Conservation (phyloP, 1,140 invertebrate genomes). For the Aphelinus atriplicis region DNA sequence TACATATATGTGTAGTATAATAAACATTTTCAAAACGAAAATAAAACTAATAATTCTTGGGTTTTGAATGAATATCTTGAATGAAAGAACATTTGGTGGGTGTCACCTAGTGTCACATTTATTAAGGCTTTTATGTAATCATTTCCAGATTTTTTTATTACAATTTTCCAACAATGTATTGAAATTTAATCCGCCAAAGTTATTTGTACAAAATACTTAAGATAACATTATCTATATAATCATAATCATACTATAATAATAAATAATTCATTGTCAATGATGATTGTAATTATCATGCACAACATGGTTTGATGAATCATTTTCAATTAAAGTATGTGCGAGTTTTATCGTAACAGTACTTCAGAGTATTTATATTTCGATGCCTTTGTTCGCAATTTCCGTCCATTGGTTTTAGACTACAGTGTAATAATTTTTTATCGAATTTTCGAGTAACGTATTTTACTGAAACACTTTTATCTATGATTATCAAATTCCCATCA, state of each 20-base stretch:
- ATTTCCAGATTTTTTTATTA: conserved; percentile 22
- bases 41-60: no score
- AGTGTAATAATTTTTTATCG: no score
- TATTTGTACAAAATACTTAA: conserved; percentile 59
- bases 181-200: conserved; percentile 53
- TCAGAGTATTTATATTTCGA: conserved; percentile 18
- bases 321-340: conserved; percentile 44
- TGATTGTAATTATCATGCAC: conserved; percentile 47
- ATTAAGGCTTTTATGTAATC: conserved; percentile 19
- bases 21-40: neutral
- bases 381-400: neutral
- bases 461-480: no score
- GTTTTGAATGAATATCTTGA: no score
- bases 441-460: no score
- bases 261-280: conserved; percentile 40
- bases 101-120: conserved; percentile 34
- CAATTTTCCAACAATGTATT: conserved; percentile 30
- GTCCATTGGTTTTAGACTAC: neutral
- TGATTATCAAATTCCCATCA: no score
- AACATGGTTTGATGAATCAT: conserved; percentile 49
- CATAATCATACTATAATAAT: conserved; percentile 40
- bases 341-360: conserved; percentile 42
- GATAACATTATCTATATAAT: conserved; percentile 52
- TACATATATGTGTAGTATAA: conserved; percentile 32
- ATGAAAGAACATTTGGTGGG: neutral